Evolutionary conservation across 2,888 invertebrate species (phyloP).

Genomic region (Cyclophora albipunctata): DNA sequence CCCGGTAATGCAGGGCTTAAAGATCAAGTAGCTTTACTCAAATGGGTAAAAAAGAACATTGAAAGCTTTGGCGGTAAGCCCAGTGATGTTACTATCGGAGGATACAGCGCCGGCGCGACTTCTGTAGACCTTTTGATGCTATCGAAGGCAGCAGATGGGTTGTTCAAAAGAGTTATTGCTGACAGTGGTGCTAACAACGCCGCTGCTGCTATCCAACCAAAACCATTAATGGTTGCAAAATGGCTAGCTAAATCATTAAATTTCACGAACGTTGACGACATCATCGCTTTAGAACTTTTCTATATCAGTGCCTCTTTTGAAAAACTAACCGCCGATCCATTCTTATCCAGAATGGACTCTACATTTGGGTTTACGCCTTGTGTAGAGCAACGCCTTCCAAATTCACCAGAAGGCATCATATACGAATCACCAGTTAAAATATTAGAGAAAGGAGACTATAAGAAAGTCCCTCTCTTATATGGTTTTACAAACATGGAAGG

Average conservation of each 20-base stretch:
- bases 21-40: constrained; percentile 37
- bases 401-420: constrained; percentile 25
- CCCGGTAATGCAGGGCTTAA: constrained; percentile 51
- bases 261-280: constrained; percentile 30
- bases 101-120: constrained; percentile 36
- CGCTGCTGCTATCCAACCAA: constrained; percentile 26
- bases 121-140: constrained; percentile 37
- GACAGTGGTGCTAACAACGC: constrained; percentile 38
- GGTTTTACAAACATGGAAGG: constrained; percentile 42
- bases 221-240: constrained; percentile 36
- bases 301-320: constrained; percentile 31
- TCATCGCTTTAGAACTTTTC: constrained; percentile 38
- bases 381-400: constrained; percentile 20
- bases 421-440: constrained; percentile 34
- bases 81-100: constrained; percentile 37
- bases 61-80: constrained; percentile 42
- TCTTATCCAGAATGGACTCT: constrained; percentile 22
- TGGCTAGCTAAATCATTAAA: constrained; percentile 24
- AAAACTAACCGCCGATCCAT: constrained; percentile 19
- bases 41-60: constrained; percentile 44
- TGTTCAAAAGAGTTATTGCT: constrained; percentile 38
- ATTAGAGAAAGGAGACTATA: constrained; percentile 28
- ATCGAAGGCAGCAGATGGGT: constrained; percentile 29
- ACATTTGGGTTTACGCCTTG: constrained; percentile 27
- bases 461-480: constrained; percentile 36